These are phyloP conservation scores for Hephaestus fuliginosus DNA, from an alignment of 2,797 vertebrate genomes.

Conservation along the genomic window DNA sequence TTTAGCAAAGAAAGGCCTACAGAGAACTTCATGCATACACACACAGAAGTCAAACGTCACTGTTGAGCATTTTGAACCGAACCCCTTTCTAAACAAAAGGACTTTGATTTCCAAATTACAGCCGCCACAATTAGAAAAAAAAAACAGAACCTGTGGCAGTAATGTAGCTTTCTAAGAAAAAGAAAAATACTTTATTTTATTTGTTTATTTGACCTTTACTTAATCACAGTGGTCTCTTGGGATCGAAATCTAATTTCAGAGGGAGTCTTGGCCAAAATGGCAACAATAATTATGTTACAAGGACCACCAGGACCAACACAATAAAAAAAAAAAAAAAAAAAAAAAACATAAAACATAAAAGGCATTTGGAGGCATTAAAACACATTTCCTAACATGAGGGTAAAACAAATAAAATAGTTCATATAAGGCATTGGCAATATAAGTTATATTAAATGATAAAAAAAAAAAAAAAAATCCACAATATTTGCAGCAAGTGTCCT, in stretches of 20 bases:
- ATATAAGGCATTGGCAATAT: neutral
- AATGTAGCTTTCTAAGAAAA: neutral
- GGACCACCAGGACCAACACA: conserved; percentile 16
- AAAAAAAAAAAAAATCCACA: neutral
- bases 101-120: conserved; percentile 18
- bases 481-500: conserved; percentile 13
- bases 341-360: no score
- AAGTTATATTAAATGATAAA: neutral
- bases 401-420: neutral
- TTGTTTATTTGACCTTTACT: conserved; percentile 60
- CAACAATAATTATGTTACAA: conserved; percentile 45
- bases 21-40: neutral
- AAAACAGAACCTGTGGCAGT: conserved; percentile 9
- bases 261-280: conserved; percentile 30
- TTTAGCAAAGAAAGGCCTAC: conserved; percentile 11
- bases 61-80: conserved; percentile 28
- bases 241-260: conserved; percentile 60
- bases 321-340: neutral
- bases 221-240: conserved; percentile 28
- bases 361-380: conserved; percentile 1
- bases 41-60: neutral
- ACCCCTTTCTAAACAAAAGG: conserved; percentile 1
- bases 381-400: neutral
- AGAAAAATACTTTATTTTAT: neutral
- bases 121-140: neutral